Base-by-base conservation (phyloP, 53 echinoderm and acorn worm genomes). In the Crossaster papposus region DNA sequence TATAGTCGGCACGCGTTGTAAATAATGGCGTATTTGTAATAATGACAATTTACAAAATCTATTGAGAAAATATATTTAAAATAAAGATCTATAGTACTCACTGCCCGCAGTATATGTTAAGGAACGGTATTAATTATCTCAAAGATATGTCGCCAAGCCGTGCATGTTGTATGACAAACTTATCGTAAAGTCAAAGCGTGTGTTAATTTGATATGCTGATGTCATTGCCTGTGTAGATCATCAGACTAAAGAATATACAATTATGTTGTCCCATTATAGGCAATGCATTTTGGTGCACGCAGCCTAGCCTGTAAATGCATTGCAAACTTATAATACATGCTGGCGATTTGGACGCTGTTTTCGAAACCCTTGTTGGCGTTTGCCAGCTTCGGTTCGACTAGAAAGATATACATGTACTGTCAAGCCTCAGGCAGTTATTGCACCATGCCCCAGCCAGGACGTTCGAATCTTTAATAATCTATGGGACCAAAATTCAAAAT, bases 11-110 rank as follows among this genome's bases (percentile, higher is more conserved):
- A 81, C 18, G 35, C 28, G 32, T 34, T 81, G 81, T 81, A 81
- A 81, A 81, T 81, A 35, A 35, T 24, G 26, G 36, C 81, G 81
- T 81, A 31, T 65, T 81, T 81, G 81, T 81, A 64, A 81, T 81
- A n/a, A 81, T 35, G 33, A 81, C 62, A 14, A 34, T 62, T 35
- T 35, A 15, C 32, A 62, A 80, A n/a, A 81, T 51, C 26, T 79
- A 51, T 79, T 30, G 30, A 30, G 30, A 79, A 30, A 55, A 54
- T 54, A 79, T 51, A 54, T 79, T 54, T 79, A 79, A 54, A 79
- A 24, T 44, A 44, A 44, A 44, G 44, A 44, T 44, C 44, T 44
- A 79, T 79, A 50, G 1, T 79, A 79, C 52, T 30, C 18, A 79
- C 51, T 51, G 79, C 79, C 54, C 30, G 30, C 30, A 79, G 14